phyloP scores from a whole-genome alignment of 2,797 vertebrate species.

The Lacerta agilis region DNA sequence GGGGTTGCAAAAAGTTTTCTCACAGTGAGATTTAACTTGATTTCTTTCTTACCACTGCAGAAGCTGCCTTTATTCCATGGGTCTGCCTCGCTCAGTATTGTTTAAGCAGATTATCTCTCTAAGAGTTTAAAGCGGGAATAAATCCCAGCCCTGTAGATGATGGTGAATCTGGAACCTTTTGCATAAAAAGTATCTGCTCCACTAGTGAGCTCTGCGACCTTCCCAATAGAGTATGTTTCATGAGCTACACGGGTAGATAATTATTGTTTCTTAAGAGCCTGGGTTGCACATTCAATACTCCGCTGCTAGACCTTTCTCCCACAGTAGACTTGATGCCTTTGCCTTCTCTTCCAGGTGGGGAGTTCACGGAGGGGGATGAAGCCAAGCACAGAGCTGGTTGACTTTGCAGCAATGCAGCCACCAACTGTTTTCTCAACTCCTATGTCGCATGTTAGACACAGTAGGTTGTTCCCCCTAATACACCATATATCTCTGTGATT shows the following conservation, averaged over 20 bases:
- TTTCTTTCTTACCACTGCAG: background rate
- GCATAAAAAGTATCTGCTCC: too few species aligned
- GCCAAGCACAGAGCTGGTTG: background rate
- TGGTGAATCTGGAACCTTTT: too few species aligned
- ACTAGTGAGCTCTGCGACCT: too few species aligned
- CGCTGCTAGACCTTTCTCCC: background rate
- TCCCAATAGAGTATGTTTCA: background rate
- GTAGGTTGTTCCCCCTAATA: background rate
- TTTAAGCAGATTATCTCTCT: too few species aligned
- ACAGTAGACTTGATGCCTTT: background rate
- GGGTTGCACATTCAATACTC: too few species aligned
- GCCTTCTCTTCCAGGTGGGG: constrained; percentile 24
- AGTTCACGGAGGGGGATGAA: rapidly evolving
- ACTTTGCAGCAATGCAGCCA: background rate
- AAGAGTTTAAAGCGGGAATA: too few species aligned
- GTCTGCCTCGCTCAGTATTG: too few species aligned
- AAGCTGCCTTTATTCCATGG: too few species aligned
- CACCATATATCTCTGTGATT: too few species aligned
- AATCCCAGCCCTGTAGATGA: too few species aligned
- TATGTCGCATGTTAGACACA: background rate
- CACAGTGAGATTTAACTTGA: background rate
- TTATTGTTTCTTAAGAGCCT: background rate
- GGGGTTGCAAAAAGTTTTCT: background rate
- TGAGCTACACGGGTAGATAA: background rate
- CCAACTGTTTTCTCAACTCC: constrained; percentile 40